Evolutionary conservation across 1,140 invertebrate species (phyloP).

Genomic region (Pentalonia nigronervosa): DNA sequence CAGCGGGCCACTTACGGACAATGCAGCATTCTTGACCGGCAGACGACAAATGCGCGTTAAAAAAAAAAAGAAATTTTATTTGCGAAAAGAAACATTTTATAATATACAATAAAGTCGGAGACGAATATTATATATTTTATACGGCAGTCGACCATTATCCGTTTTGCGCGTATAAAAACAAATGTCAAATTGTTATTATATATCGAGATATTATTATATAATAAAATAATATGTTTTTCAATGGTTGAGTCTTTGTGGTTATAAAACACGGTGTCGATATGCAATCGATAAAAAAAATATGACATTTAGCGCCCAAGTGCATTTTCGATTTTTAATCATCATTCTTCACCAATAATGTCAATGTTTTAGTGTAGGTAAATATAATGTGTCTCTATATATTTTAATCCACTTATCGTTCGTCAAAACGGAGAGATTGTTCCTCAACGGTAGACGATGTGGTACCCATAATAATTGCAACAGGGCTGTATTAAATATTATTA

Average conservation of each 20-base stretch:
- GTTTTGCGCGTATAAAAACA: conserved; percentile 37
- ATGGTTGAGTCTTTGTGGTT: not conserved
- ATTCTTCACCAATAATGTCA: not conserved
- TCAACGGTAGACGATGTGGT: not conserved
- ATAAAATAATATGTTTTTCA: not conserved
- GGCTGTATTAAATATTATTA: not conserved
- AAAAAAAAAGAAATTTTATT: conserved; percentile 1
- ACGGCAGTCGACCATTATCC: not conserved
- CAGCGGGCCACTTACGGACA: conserved; percentile 56
- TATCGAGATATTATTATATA: not conserved
- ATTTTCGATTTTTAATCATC: not conserved
- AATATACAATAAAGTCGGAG: not conserved
- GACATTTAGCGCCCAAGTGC: not conserved
- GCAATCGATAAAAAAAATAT: not conserved
- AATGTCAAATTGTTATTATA: conserved; percentile 31
- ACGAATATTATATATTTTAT: conserved; percentile 30
- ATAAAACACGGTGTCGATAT: not conserved
- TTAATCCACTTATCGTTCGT: not conserved
- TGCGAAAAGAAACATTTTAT: conserved; percentile 1
- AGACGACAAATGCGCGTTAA: conserved; percentile 35
- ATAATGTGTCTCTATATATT: not conserved
- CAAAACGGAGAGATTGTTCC: not conserved
- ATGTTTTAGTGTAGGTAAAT: not conserved
- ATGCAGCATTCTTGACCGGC: conserved; percentile 51
- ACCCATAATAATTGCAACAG: not conserved